A percentile compares a stretch with the other conserved stretches of the same genome.
These are phyloP conservation scores for Cephalopterus ornatus DNA, from an alignment of 2,113 vertebrate species.

Conservation along the genomic window DNA sequence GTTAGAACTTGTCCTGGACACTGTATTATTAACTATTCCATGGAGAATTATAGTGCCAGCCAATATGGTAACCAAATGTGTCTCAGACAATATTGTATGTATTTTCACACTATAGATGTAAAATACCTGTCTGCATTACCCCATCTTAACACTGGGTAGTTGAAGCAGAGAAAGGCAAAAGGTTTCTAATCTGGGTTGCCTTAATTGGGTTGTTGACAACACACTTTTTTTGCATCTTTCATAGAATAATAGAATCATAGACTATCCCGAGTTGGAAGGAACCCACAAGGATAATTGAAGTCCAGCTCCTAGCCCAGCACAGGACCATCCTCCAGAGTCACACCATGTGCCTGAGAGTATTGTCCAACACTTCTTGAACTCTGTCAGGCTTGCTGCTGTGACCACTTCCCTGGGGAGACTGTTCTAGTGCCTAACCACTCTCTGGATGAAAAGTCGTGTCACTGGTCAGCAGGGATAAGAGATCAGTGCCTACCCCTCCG, in stretches of 20 bases:
- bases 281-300: background rate
- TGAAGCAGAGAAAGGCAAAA: background rate
- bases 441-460: background rate
- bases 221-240: background rate
- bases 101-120: background rate
- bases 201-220: background rate
- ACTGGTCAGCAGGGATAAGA: too few species aligned
- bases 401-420: background rate
- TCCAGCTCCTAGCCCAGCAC: too few species aligned
- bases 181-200: background rate
- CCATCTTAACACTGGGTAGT: background rate
- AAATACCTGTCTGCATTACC: background rate
- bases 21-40: background rate
- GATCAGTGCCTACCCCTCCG: fast-evolving
- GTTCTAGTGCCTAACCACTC: fast-evolving
- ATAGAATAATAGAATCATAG: background rate
- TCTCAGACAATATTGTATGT: background rate
- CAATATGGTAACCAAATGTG: background rate
- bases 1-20: background rate
- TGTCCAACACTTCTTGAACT: background rate
- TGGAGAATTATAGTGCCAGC: background rate
- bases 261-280: background rate
- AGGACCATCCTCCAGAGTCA: background rate
- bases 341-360: fast-evolving
- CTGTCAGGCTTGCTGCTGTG: background rate